Conservation (phyloP, 2,113 vertebrate species). For the Castor canadensis region DNA sequence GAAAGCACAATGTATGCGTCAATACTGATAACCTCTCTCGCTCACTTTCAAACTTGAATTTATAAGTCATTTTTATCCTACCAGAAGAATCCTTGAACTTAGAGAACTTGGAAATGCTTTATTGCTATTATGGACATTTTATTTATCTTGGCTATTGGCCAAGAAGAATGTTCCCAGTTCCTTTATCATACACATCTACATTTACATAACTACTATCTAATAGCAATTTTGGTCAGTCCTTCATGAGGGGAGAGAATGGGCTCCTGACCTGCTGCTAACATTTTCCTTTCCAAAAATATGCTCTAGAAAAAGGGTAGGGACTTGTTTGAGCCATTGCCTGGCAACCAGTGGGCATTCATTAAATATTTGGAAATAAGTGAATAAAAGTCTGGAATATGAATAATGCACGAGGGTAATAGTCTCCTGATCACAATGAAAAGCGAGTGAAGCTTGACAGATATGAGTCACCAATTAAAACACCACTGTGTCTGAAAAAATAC, state of each 20-base stretch:
- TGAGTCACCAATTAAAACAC: not conserved
- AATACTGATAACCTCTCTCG: not conserved
- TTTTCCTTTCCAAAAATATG: slow-evolving; percentile 27
- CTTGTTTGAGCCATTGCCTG: not conserved
- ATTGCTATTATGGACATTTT: not conserved
- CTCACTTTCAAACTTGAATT: not conserved
- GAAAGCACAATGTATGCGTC: not conserved
- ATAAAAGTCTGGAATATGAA: not conserved
- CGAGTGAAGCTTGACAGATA: not conserved
- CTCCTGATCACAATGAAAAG: not conserved
- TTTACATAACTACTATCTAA: not conserved
- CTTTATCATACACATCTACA: not conserved
- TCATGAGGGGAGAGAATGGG: not conserved
- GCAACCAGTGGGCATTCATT: not conserved
- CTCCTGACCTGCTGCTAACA: not conserved
- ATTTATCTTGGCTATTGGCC: not conserved
- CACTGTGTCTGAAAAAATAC: not conserved
- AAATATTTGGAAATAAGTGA: not conserved
- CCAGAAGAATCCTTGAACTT: not conserved
- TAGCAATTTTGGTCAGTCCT: not conserved
- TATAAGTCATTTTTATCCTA: not conserved
- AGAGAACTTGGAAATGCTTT: not conserved
- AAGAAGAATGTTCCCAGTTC: not conserved
- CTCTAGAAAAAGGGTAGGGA: not conserved
- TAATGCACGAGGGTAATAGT: not conserved